Evolutionary conservation across 2,888 invertebrate species (phyloP).

Genomic region (Thera obeliscata): DNA sequence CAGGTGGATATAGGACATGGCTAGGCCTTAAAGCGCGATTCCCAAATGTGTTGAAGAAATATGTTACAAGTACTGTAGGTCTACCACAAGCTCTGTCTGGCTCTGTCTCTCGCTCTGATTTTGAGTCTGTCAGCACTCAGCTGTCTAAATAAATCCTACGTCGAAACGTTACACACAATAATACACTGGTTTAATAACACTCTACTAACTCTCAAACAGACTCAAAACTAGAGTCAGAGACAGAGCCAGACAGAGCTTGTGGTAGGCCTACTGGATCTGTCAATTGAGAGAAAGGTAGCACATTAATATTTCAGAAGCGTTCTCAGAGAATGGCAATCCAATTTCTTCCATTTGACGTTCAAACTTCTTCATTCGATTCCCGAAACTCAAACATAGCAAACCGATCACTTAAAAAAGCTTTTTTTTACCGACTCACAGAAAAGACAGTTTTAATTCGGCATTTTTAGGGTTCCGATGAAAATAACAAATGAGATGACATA

Average conservation of each 20-base stretch:
- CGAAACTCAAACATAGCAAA: slow-evolving; percentile 75
- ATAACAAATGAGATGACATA: too few species aligned
- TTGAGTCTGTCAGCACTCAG: too few species aligned
- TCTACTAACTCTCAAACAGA: too few species aligned
- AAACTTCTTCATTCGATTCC: slow-evolving; percentile 52
- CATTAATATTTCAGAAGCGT: slow-evolving; percentile 37
- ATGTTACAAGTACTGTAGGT: slow-evolving; percentile 43
- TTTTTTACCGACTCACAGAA: slow-evolving; percentile 23
- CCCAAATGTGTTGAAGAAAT: slow-evolving; percentile 55
- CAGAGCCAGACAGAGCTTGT: too few species aligned
- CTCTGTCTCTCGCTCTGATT: too few species aligned
- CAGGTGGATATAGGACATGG: too few species aligned
- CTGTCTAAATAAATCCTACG: too few species aligned
- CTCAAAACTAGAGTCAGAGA: too few species aligned
- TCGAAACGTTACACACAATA: too few species aligned
- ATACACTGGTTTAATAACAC: too few species aligned
- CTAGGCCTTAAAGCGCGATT: slow-evolving; percentile 32
- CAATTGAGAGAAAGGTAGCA: slow-evolving; percentile 56
- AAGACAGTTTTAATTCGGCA: not conserved
- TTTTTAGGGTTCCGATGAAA: too few species aligned
- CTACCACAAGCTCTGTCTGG: too few species aligned
- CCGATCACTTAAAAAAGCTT: slow-evolving; percentile 63
- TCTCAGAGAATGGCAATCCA: slow-evolving; percentile 41
- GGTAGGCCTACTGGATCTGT: slow-evolving; percentile 51
- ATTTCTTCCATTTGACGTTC: slow-evolving; percentile 44